Conservation (phyloP, 64 coral and sea anemone species). For the Actinia equina region DNA sequence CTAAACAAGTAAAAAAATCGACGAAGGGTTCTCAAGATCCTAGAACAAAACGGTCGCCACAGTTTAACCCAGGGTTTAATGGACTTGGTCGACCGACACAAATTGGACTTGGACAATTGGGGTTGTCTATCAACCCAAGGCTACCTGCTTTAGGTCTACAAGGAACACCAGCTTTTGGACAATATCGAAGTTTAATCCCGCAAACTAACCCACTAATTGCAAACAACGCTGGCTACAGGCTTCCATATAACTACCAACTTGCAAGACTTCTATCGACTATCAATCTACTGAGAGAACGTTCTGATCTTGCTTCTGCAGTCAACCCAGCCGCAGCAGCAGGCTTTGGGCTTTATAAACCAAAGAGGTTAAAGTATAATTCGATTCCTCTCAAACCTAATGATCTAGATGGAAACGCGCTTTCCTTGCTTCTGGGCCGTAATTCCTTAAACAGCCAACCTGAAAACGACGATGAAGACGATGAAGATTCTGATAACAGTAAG, state of each 20-base stretch:
- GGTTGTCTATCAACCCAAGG: conserved; percentile 41
- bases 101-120: conserved; percentile 31
- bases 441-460: not conserved
- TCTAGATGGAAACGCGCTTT: not conserved
- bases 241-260: conserved; percentile 49
- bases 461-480: conserved; percentile 11
- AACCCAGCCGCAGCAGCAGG: not conserved
- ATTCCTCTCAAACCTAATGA: conserved; percentile 49
- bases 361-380: conserved; percentile 53
- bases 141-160: conserved; percentile 35
- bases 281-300: conserved; percentile 33
- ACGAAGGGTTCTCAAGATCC: not conserved
- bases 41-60: conserved; percentile 24
- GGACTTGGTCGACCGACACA: conserved; percentile 22
- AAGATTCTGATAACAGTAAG: not conserved
- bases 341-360: conserved; percentile 33
- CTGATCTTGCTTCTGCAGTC: conserved; percentile 11
- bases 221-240: conserved; percentile 35
- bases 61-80: conserved; percentile 13
- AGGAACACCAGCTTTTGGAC: conserved; percentile 31
- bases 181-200: conserved; percentile 29
- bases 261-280: conserved; percentile 42
- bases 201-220: conserved; percentile 22
- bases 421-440: not conserved
- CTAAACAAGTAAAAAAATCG: not conserved